These are phyloP conservation scores for Ptychoptera contaminata DNA, from an alignment of 2,888 invertebrate genomes.

Conservation along the genomic window DNA sequence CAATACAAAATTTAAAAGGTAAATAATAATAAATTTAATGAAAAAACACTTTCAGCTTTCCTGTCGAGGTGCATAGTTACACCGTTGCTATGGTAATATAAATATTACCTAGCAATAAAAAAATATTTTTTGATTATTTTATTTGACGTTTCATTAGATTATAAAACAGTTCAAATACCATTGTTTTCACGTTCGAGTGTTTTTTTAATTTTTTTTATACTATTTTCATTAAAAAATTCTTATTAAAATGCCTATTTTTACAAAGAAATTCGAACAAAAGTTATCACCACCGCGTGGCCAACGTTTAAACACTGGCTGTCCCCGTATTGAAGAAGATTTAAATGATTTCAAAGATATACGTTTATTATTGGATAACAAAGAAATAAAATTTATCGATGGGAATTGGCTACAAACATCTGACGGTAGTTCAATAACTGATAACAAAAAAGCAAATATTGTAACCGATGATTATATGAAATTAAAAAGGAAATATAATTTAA, in stretches of 20 bases:
- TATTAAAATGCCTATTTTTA: slow-evolving; percentile 24
- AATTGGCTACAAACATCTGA: slow-evolving; percentile 23
- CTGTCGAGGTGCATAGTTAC: too few species aligned
- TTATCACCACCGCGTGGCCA: slow-evolving; percentile 20
- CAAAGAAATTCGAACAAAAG: slow-evolving; percentile 27
- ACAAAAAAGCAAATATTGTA: slow-evolving; percentile 22
- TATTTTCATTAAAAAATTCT: too few species aligned
- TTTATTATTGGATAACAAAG: slow-evolving; percentile 23
- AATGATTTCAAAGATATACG: slow-evolving; percentile 25
- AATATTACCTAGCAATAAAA: too few species aligned
- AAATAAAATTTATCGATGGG: slow-evolving; percentile 26
- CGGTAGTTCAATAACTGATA: slow-evolving; percentile 11
- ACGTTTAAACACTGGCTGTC: slow-evolving; percentile 23
- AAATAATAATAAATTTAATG: too few species aligned
- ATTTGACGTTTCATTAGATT: too few species aligned
- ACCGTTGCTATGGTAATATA: too few species aligned
- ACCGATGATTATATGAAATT: slow-evolving; percentile 12
- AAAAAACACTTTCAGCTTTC: too few species aligned
- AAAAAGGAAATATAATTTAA: slow-evolving; percentile 19
- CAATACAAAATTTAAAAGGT: too few species aligned
- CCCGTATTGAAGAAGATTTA: slow-evolving; percentile 22
- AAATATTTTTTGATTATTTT: too few species aligned
- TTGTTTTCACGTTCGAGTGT: not conserved
- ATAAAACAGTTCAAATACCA: too few species aligned
- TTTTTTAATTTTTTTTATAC: not conserved